Percentiles rank a stretch among this genome's conserved stretches.
These are phyloP conservation scores for Gavialis gangeticus DNA, from an alignment of 2,113 vertebrate genomes.

Conservation along the genomic window DNA sequence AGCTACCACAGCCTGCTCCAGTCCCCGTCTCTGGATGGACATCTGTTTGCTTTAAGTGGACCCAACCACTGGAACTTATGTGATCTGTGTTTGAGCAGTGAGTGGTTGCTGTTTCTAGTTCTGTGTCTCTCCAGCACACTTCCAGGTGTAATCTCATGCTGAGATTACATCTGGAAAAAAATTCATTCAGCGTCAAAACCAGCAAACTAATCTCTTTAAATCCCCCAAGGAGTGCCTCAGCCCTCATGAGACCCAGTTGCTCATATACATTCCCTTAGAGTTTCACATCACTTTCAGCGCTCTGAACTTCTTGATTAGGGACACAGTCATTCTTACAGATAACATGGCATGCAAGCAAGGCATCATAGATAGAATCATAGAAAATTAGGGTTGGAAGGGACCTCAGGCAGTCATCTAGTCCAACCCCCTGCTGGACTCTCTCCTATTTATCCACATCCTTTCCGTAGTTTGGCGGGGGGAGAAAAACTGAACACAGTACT, in stretches of 20 bases:
- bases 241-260: too few relatives aligned
- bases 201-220: not conserved
- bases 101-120: not conserved
- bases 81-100: not conserved
- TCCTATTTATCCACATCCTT: too few relatives aligned
- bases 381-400: too few relatives aligned
- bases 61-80: not conserved
- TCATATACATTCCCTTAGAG: not conserved
- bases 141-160: not conserved
- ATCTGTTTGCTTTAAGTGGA: too few relatives aligned
- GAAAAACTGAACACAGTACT: too few relatives aligned
- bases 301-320: not conserved
- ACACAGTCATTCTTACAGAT: not conserved
- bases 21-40: not conserved
- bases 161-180: not conserved
- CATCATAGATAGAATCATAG: not conserved
- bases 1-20: not conserved
- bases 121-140: too few relatives aligned
- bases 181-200: not conserved
- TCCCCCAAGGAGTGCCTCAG: not conserved
- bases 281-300: not conserved
- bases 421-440: too few relatives aligned
- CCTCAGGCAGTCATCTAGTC: too few relatives aligned
- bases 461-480: too few relatives aligned
- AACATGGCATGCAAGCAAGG: not conserved